Evolutionary conservation across 2,113 vertebrate species (phyloP), one percentile per base, ranked within the genome.

Genomic region (Urocolius indicus): DNA sequence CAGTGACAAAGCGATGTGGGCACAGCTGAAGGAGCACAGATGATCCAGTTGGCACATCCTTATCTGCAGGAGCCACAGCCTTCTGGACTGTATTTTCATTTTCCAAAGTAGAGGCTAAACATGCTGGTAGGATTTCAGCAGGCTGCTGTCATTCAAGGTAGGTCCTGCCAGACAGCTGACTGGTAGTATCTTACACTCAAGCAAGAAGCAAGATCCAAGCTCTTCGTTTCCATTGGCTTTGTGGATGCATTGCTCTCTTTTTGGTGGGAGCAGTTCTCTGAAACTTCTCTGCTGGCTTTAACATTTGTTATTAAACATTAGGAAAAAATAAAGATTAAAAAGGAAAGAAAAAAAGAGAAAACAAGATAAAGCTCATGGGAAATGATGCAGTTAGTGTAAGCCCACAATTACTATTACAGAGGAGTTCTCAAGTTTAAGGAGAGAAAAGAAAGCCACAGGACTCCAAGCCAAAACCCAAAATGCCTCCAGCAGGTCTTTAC

Each of bases 401-500:
- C 58, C 72, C 57, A 59, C 46, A 10, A 16, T 82, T 67, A 21
- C 58, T 82, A 27, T 48, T 86, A 16, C 12, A 81, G 34, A 55
- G 48, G 48, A 61, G 30, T 67, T 86, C 30, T 94, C 34, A 54
- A 49, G 46, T 94, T 94, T 59, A 91, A 74, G 38, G 61, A 88
- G 63, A 71, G 72, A 63, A 84, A 77, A 93, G 30, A 77, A 94
- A 95, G 72, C 63, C 38, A 34, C 17, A 11, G 38, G 21, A 78
- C 34, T 34, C 5, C 34, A 86, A 78, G 62, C 61, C 79, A 86
- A 94, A 52, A 65, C 0, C 54, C 49, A 69, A 77, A 90, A 84
- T 51, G 83, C 76, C 80, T 96, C 73, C 73, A 81, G 76, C 57
- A 89, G 45, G 20, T 69, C 90, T 84, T 94, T 46, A 30, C 34